phyloP scores from a whole-genome alignment of 2,888 invertebrate genomes.

The Orthonychiurus folsomi region DNA sequence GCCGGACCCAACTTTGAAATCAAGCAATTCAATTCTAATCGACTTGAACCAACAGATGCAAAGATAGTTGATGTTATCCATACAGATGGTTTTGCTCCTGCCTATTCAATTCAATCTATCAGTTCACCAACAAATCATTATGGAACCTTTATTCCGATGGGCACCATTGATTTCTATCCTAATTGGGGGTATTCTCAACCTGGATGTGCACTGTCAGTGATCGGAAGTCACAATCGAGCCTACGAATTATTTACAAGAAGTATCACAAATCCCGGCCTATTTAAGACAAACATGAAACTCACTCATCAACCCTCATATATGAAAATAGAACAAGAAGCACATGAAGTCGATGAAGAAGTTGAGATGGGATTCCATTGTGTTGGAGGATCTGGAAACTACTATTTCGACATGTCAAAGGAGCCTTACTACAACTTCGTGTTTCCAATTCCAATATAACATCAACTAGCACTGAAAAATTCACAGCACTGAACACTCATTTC shows the following conservation, averaged over 20 bases:
- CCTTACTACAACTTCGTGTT: too few relatives aligned
- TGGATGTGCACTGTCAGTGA: neutral
- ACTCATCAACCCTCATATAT: neutral
- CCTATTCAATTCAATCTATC: neutral
- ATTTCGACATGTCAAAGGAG: neutral
- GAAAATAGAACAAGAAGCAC: neutral
- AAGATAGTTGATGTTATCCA: conserved; percentile 1
- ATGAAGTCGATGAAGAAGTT: neutral
- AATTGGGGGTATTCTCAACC: conserved; percentile 5
- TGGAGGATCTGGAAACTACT: neutral
- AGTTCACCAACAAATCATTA: conserved; percentile 2
- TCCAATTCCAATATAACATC: too few relatives aligned
- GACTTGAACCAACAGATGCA: neutral
- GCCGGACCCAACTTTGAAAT: conserved; percentile 19
- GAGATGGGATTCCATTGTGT: conserved; percentile 1
- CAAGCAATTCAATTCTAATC: neutral
- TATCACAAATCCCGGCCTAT: neutral
- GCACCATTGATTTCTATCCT: conserved; percentile 2
- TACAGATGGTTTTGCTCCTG: neutral
- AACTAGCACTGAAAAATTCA: too few relatives aligned
- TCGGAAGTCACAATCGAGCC: neutral
- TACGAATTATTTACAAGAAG: neutral
- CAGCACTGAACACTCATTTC: too few relatives aligned
- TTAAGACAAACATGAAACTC: neutral
- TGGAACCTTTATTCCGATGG: conserved; percentile 6